phyloP scores from a whole-genome alignment of 2,888 invertebrate species.

The Sialis lutaria region DNA sequence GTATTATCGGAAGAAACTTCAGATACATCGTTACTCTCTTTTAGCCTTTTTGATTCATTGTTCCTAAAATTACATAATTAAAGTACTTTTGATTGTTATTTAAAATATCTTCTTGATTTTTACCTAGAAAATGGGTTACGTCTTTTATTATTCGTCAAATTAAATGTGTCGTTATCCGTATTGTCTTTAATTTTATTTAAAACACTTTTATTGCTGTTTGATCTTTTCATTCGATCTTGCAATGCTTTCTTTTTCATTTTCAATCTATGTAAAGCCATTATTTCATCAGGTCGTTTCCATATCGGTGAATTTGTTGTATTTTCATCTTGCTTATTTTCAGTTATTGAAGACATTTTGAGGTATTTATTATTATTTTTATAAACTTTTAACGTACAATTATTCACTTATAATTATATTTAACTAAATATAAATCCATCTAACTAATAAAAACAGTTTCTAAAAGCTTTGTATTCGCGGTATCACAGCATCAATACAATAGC shows the following conservation, averaged over 20 bases:
- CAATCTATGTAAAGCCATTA: slow-evolving; percentile 58
- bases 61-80: slow-evolving; percentile 11
- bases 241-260: slow-evolving; percentile 62
- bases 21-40: slow-evolving; percentile 8
- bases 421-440: too few relatives aligned
- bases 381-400: too few relatives aligned
- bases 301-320: slow-evolving; percentile 21
- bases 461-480: too few relatives aligned
- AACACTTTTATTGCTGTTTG: slow-evolving; percentile 15
- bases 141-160: slow-evolving; percentile 31
- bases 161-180: too few relatives aligned
- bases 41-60: slow-evolving; percentile 13
- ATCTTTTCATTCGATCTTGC: slow-evolving; percentile 43
- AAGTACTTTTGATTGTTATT: background rate
- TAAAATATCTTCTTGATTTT: background rate
- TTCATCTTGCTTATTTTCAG: background rate
- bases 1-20: slow-evolving; percentile 38
- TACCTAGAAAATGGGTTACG: slow-evolving; percentile 61
- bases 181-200: background rate
- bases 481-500: too few relatives aligned
- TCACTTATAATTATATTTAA: too few relatives aligned
- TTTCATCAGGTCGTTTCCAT: slow-evolving; percentile 43
- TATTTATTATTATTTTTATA: background rate
- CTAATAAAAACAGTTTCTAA: too few relatives aligned
- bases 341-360: background rate